Conservation (phyloP, 1,140 invertebrate genomes). For the Nephotettix cincticeps region DNA sequence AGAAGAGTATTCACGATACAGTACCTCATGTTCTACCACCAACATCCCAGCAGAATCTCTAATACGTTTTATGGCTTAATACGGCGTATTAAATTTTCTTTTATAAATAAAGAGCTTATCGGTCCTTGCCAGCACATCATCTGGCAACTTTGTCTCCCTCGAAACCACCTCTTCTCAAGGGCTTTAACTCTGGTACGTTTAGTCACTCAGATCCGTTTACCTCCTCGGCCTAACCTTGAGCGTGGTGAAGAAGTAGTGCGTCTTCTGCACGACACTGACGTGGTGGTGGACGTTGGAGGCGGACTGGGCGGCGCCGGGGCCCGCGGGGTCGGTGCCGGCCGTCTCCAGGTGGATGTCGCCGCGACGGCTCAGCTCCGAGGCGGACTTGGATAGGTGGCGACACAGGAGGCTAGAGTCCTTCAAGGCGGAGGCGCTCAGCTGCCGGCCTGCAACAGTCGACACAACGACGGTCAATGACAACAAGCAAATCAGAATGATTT, state of each 20-base stretch:
- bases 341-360: constrained; percentile 37
- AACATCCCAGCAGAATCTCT: too few species aligned
- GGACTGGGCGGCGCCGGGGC: constrained; percentile 45
- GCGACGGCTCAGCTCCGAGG: constrained; percentile 46
- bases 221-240: constrained; percentile 52
- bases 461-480: too few species aligned
- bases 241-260: constrained; percentile 68
- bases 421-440: not conserved
- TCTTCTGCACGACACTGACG: constrained; percentile 63
- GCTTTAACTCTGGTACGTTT: too few species aligned
- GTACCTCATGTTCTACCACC: too few species aligned
- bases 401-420: constrained; percentile 33
- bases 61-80: too few species aligned
- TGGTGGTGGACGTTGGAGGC: constrained; percentile 40
- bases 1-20: too few species aligned
- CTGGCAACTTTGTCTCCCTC: too few species aligned
- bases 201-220: constrained; percentile 13
- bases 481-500: too few species aligned
- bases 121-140: too few species aligned
- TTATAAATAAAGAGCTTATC: too few species aligned
- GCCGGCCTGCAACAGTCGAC: not conserved
- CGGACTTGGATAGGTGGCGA: constrained; percentile 50
- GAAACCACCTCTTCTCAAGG: too few species aligned
- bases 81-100: too few species aligned
- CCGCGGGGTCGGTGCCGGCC: constrained; percentile 45